Evolutionary conservation across 2,113 vertebrate genomes (phyloP), one percentile per base, ranked within the genome.

Genomic region (Strix uralensis): DNA sequence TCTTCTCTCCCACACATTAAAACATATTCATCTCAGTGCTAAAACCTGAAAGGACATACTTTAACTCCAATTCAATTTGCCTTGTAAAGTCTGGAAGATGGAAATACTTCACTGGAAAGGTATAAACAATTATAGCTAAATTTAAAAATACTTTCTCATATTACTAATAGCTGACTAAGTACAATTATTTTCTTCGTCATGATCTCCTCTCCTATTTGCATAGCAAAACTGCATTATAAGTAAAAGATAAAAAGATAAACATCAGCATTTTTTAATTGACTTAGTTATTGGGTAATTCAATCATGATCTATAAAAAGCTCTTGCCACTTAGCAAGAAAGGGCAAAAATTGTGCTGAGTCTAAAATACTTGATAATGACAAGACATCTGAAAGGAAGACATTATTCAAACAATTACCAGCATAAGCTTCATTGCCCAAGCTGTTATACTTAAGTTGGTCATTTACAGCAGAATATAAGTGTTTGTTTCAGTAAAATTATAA

Each of bases 101-200:
- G 47, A 84, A 93, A 40, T 83, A 34, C 21, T 92, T 96, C 13
- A 22, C 47, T 71, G 55, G 44, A 81, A 78, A 94, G 72, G 72
- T 69, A n/a, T 67, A 83, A 93, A 72, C 29, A 59, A 18, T 93
- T 95, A 52, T 2, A 84, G 44, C 38, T 92, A 86, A 58, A 34
- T 88, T 92, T 18, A 90, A 89, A 94, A 94, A 73, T 82, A 79
- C 82, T 67, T 87, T 90, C 51, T 93, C 14, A 7, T 92, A 92
- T 84, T 93, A 81, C 59, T 95, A 78, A 92, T 71, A 86, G 71
- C 91, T 92, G 67, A 86, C 77, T 91, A 94, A 88, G 81, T 78
- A 38, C 34, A 88, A 82, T 94, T 87, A 89, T 82, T 87, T 92
- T 85, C 88, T 95, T 96, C 77, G 74, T 94, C 89, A 77, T 66